Percentiles rank a stretch among this genome's conserved stretches.
Evolutionary conservation across 2,888 invertebrate genomes (phyloP).

Genomic region (Xestia rhomboidea): DNA sequence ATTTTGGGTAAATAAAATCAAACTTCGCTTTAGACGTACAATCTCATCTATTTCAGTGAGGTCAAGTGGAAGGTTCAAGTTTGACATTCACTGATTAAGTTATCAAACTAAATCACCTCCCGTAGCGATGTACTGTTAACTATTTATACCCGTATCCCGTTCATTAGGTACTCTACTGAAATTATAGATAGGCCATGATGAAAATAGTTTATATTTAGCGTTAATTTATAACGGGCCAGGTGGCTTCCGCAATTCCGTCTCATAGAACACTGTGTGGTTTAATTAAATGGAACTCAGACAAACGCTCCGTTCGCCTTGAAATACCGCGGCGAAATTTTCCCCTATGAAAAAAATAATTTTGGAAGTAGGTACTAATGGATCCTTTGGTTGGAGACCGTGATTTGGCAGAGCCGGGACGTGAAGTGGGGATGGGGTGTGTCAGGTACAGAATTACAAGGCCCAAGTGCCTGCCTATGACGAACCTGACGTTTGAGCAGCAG

Average conservation of each 20-base stretch:
- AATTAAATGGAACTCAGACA: background rate
- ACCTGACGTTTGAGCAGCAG: background rate
- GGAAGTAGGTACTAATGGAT: background rate
- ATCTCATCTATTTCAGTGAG: no score
- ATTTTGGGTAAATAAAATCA: no score
- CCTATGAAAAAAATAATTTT: background rate
- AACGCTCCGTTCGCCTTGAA: background rate
- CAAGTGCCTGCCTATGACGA: background rate
- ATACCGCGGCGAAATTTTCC: background rate
- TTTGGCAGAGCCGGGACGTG: background rate
- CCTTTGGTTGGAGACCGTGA: background rate
- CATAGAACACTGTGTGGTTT: background rate
- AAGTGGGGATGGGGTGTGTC: background rate
- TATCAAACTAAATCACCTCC: constrained; percentile 44
- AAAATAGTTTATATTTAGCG: constrained; percentile 32
- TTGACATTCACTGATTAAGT: constrained; percentile 29
- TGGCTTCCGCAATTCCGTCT: constrained; percentile 15
- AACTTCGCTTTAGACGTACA: no score
- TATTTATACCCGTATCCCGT: background rate
- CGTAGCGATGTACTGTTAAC: background rate
- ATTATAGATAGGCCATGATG: background rate
- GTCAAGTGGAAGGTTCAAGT: constrained; percentile 43
- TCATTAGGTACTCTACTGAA: background rate
- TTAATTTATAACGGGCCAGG: constrained; percentile 11
- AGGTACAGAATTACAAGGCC: background rate